Conservation (phyloP, 1,140 invertebrate species). For the Drosophila lacertosa region DNA sequence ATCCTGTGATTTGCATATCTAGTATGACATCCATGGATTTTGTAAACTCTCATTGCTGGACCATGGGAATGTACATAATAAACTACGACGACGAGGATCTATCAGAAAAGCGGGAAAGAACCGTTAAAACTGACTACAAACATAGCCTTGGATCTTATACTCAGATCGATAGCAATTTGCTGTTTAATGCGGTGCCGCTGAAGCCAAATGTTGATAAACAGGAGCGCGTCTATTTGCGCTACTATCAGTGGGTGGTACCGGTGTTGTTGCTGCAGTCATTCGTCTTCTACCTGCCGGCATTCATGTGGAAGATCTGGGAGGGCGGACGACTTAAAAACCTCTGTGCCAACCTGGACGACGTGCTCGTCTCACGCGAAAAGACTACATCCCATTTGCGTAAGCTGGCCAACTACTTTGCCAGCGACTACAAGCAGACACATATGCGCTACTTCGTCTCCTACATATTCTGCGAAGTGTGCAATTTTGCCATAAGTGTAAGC, state of each 20-base stretch:
- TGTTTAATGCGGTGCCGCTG: slow-evolving; percentile 36
- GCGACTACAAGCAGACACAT: slow-evolving; percentile 86
- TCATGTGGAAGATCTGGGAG: slow-evolving; percentile 92
- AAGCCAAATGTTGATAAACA: neutral
- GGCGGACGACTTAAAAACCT: slow-evolving; percentile 86
- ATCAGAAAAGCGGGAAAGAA: slow-evolving; percentile 62
- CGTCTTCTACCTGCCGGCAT: slow-evolving; percentile 90
- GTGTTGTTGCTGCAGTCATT: slow-evolving; percentile 92
- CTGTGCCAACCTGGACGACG: slow-evolving; percentile 84
- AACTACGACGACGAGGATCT: slow-evolving; percentile 83
- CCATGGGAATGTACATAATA: slow-evolving; percentile 90
- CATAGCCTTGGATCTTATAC: neutral
- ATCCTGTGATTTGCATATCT: slow-evolving; percentile 88
- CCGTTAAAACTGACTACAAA: neutral
- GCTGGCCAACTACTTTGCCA: slow-evolving; percentile 85
- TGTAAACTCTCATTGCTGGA: slow-evolving; percentile 91
- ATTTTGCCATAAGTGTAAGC: slow-evolving; percentile 88
- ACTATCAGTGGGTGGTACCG: slow-evolving; percentile 96
- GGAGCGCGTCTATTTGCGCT: slow-evolving; percentile 87
- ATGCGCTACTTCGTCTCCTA: slow-evolving; percentile 89
- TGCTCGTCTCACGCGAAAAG: slow-evolving; percentile 82
- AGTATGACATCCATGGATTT: slow-evolving; percentile 85
- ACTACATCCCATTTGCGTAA: slow-evolving; percentile 85
- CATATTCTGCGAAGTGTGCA: slow-evolving; percentile 89
- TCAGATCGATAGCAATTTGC: slow-evolving; percentile 23